These are phyloP conservation scores for Tetramorium alpestre DNA, from an alignment of 1,140 invertebrate genomes.

Conservation along the genomic window DNA sequence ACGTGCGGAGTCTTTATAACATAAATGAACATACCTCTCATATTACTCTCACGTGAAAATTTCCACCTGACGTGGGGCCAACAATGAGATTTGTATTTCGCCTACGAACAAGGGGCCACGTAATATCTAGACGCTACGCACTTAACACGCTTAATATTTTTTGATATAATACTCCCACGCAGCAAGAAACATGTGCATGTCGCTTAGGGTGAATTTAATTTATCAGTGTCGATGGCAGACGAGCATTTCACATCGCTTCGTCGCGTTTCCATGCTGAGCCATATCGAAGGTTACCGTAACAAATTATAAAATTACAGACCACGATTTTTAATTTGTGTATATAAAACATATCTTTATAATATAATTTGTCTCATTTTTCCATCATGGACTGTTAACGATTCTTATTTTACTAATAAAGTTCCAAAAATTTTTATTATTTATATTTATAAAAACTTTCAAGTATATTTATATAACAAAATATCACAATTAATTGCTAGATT, in stretches of 20 bases:
- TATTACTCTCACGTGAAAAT: conserved; percentile 71
- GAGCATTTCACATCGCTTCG: conserved; percentile 78
- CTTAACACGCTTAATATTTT: conserved; percentile 69
- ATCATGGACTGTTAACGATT: background rate
- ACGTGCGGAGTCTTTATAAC: background rate
- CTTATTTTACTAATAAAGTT: background rate
- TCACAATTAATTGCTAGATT: background rate
- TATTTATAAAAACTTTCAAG: background rate
- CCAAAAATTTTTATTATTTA: background rate
- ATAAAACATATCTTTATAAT: background rate
- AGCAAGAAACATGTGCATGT: conserved; percentile 31
- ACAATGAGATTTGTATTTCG: conserved; percentile 38
- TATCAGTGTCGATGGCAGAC: conserved; percentile 80
- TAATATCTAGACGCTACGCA: conserved; percentile 25
- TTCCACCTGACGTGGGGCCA: conserved; percentile 77
- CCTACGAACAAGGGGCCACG: conserved; percentile 3
- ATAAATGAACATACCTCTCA: conserved; percentile 26
- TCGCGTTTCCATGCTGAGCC: conserved; percentile 10
- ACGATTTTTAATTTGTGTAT: background rate
- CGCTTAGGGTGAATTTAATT: conserved; percentile 74
- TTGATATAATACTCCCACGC: conserved; percentile 72
- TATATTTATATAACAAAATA: background rate
- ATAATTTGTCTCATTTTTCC: background rate
- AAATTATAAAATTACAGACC: conserved; percentile 47
- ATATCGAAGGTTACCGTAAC: conserved; percentile 45